Evolutionary conservation across 2,797 vertebrate genomes (phyloP), one percentile per base, ranked within the genome.

Genomic region (Masticophis lateralis): DNA sequence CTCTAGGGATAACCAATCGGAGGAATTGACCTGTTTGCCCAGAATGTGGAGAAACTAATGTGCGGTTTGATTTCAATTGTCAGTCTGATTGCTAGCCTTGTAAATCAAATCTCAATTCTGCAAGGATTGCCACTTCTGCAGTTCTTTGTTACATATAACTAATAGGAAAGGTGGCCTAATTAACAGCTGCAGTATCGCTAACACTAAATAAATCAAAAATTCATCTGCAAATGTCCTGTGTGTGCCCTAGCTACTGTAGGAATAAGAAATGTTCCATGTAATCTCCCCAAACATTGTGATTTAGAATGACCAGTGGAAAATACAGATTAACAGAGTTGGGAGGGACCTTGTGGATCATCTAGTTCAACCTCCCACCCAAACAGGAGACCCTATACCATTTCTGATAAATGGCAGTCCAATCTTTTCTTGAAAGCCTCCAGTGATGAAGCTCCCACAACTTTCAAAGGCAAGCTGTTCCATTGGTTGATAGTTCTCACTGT

Each of bases 1-100:
- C 97, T 93, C 97, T 88, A 57, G 97, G 97, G 97, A 97, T 69
- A 91, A 93, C 97, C 97, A 94, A 2, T 93, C 96, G 95, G 94
- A 97, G 94, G 96, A 93, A 96, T 95, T 79, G 93, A 94, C 97
- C 95, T 94, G 63, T 93, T 93, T 93, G 95, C 95, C 93, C 94
- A 88, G 94, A 91, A 92, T 96, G 96, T 95, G 92, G 92, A 96
- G 96, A 94, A 95, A 95, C 90, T 94, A 91, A 91, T 88, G 93
- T 96, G 92, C 96, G 93, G 95, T 96, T 96, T 56, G 53, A 95
- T 94, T 96, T 95, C 96, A 97, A 93, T 96, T 95, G 96, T 97
- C 96, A 95, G 93, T 95, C 92, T 89, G 91, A 93, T 95, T 93
- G 56, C 93, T 86, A 59, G 86, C 94, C 89, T 89, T 92, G 90